Conservation (phyloP, 2,888 invertebrate genomes). For the Sinotaia quadrata region DNA sequence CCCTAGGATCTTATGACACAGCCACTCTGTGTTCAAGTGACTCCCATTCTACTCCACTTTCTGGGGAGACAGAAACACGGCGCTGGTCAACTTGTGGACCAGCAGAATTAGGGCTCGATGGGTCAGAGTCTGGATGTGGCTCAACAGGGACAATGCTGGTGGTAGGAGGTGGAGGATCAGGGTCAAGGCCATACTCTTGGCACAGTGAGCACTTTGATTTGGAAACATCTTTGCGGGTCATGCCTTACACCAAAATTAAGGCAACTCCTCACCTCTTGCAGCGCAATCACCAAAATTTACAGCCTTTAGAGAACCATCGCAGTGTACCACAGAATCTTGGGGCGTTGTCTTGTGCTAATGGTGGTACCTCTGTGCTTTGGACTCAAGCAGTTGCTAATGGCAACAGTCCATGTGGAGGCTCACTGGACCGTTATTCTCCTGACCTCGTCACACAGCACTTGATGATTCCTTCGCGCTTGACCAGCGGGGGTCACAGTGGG, state of each 20-base stretch:
- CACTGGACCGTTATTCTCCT: slow-evolving; percentile 52
- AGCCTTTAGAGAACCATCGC: slow-evolving; percentile 50
- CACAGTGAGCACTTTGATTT: slow-evolving; percentile 66
- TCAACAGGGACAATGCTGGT: slow-evolving; percentile 47
- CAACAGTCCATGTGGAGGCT: slow-evolving; percentile 34
- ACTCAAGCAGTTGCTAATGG: slow-evolving; percentile 51
- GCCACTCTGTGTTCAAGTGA: slow-evolving; percentile 59
- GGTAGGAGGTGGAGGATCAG: slow-evolving; percentile 21
- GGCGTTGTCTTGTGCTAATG: slow-evolving; percentile 27
- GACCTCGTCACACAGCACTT: slow-evolving; percentile 55
- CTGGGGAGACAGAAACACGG: slow-evolving; percentile 57
- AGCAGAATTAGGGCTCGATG: slow-evolving; percentile 38
- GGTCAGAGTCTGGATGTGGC: slow-evolving; percentile 31
- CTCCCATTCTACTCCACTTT: slow-evolving; percentile 53
- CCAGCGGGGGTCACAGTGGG: slow-evolving; percentile 59
- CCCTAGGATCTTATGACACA: slow-evolving; percentile 52
- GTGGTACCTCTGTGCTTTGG: slow-evolving; percentile 37
- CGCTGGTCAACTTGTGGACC: slow-evolving; percentile 62
- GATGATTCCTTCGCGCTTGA: slow-evolving; percentile 58
- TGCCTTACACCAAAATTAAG: slow-evolving; percentile 21
- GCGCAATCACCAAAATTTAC: not conserved
- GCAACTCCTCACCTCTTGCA: slow-evolving; percentile 8
- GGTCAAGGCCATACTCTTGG: slow-evolving; percentile 64
- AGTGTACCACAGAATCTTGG: slow-evolving; percentile 61
- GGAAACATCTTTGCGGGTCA: slow-evolving; percentile 51